Conservation (phyloP, 2,113 vertebrate genomes). For the Oreotragus oreotragus region DNA sequence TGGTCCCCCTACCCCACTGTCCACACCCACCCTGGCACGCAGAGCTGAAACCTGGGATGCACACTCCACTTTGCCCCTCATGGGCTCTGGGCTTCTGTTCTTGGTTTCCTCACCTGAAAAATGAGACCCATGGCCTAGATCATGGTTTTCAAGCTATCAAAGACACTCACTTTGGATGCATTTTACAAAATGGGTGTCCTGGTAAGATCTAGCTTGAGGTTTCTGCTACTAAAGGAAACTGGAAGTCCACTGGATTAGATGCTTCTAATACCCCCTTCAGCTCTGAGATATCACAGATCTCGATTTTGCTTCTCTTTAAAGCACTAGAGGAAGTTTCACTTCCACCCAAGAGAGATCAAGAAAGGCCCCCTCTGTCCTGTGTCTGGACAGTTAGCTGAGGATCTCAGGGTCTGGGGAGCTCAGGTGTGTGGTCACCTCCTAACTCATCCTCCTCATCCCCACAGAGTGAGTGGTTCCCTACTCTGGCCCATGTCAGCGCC, state of each 20-base stretch:
- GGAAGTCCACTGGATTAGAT: background rate
- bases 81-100: background rate
- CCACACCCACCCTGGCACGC: rapidly evolving
- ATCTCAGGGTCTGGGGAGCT: background rate
- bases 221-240: background rate
- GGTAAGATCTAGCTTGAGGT: background rate
- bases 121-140: background rate
- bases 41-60: background rate
- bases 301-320: background rate
- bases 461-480: rapidly evolving
- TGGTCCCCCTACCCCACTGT: background rate
- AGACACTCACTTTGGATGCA: background rate
- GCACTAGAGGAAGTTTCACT: background rate
- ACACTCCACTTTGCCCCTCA: background rate
- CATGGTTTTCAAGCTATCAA: background rate
- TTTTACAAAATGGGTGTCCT: background rate
- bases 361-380: background rate
- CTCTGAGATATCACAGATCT: background rate
- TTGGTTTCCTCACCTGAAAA: background rate
- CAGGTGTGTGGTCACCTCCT: rapidly evolving
- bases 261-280: background rate
- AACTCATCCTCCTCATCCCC: background rate
- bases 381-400: background rate
- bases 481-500: background rate
- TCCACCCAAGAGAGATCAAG: background rate